These are phyloP conservation scores for Idris sp. DNA, from an alignment of 1,140 invertebrate species.

Conservation along the genomic window DNA sequence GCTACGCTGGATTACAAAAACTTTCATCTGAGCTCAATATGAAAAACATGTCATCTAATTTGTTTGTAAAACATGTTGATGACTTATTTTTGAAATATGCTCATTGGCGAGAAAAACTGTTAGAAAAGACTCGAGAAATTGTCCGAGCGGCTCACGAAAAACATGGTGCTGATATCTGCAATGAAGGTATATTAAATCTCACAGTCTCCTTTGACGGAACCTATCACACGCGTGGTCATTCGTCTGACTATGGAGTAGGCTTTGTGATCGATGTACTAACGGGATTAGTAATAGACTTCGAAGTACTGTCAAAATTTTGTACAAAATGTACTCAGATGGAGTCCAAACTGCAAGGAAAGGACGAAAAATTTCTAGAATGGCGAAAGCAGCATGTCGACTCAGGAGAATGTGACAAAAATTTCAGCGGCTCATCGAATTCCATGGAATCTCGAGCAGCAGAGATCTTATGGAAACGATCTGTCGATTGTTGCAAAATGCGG, in stretches of 20 bases:
- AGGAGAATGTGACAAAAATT: conserved; percentile 4
- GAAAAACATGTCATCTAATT: not conserved
- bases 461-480: conserved; percentile 1
- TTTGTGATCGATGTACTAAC: conserved; percentile 9
- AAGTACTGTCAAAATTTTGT: conserved; percentile 9
- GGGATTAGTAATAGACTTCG: conserved; percentile 12
- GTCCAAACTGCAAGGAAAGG: conserved; percentile 10
- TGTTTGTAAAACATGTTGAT: not conserved
- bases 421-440: too few species aligned
- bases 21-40: not conserved
- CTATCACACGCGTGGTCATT: conserved; percentile 11
- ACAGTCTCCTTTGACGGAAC: conserved; percentile 14
- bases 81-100: not conserved
- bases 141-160: conserved; percentile 13
- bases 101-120: not conserved
- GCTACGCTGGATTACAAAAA: conserved; percentile 3
- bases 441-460: conserved; percentile 2
- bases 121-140: not conserved
- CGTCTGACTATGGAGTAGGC: conserved; percentile 10
- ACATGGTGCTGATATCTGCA: not conserved
- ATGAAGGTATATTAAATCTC: conserved; percentile 7
- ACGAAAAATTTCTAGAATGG: not conserved
- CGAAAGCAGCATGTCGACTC: not conserved
- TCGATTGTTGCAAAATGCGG: not conserved
- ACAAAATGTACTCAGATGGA: conserved; percentile 18